These are phyloP conservation scores for Parnassius glacialis DNA, from an alignment of 2,888 invertebrate species.

Conservation along the genomic window DNA sequence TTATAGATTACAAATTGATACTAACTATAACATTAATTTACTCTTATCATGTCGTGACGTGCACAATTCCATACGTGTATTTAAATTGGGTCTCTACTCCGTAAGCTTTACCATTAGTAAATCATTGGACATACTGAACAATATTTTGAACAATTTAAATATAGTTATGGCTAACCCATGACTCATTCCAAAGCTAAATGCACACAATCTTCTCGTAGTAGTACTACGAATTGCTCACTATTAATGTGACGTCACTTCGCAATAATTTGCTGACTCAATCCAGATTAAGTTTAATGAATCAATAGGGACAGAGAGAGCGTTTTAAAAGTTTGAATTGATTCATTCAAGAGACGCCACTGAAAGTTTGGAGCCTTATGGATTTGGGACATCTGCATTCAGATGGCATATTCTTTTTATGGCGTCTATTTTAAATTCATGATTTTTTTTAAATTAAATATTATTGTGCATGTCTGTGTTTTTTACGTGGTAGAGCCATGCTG, in stretches of 20 bases:
- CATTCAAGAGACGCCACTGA: conserved; percentile 8
- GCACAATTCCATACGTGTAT: background rate
- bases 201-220: conserved; percentile 34
- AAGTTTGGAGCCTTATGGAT: background rate
- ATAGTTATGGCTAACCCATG: conserved; percentile 33
- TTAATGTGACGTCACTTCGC: conserved; percentile 56
- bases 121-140: conserved; percentile 4
- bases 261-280: conserved; percentile 54
- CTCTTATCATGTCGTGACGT: background rate
- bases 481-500: too few species aligned
- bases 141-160: conserved; percentile 11
- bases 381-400: background rate
- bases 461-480: too few species aligned
- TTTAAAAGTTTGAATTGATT: conserved; percentile 29
- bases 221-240: conserved; percentile 48
- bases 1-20: background rate
- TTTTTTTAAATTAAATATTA: too few species aligned
- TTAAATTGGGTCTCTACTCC: conserved; percentile 1
- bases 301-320: conserved; percentile 31
- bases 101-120: background rate
- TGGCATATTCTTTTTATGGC: background rate
- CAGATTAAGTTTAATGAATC: conserved; percentile 48
- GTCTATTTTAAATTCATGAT: too few species aligned
- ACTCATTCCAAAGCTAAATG: conserved; percentile 49
- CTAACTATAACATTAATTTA: background rate